Evolutionary conservation across 2,888 invertebrate species (phyloP).

Genomic region (Patella ulyssiponensis): DNA sequence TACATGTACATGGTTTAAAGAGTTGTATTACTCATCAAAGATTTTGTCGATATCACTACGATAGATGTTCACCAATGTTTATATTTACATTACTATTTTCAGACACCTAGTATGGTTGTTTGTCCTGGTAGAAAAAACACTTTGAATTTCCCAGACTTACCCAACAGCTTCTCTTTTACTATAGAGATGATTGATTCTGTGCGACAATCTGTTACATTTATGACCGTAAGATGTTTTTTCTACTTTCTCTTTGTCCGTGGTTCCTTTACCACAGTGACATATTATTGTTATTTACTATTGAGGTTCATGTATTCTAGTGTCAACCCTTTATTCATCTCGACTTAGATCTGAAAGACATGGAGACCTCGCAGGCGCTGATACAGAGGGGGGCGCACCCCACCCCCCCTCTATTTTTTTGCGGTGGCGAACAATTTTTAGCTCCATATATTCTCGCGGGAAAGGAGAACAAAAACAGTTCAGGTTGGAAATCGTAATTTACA

Average conservation of each 20-base stretch:
- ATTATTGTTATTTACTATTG: too few relatives aligned
- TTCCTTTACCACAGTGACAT: too few relatives aligned
- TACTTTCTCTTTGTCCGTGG: neutral
- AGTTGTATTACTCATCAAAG: neutral
- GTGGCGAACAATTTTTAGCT: too few relatives aligned
- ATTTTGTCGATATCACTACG: neutral
- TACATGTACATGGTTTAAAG: neutral
- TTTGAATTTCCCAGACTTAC: conserved; percentile 44
- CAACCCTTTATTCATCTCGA: too few relatives aligned
- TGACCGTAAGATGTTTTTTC: conserved; percentile 36
- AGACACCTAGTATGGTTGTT: conserved; percentile 47
- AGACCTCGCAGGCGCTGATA: too few relatives aligned
- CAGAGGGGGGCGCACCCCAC: too few relatives aligned
- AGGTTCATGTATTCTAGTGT: too few relatives aligned
- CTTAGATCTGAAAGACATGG: too few relatives aligned
- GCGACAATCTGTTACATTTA: conserved; percentile 32
- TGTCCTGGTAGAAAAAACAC: conserved; percentile 46
- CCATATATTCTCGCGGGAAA: too few relatives aligned
- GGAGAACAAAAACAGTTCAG: too few relatives aligned
- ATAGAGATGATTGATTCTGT: conserved; percentile 41
- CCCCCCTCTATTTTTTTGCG: too few relatives aligned
- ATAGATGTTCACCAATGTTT: neutral
- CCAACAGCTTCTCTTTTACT: conserved; percentile 46
- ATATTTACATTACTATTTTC: conserved; percentile 10
- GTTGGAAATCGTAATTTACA: too few relatives aligned